phyloP scores from a whole-genome alignment of 2,113 vertebrate genomes.

The Nothoprocta perdicaria region DNA sequence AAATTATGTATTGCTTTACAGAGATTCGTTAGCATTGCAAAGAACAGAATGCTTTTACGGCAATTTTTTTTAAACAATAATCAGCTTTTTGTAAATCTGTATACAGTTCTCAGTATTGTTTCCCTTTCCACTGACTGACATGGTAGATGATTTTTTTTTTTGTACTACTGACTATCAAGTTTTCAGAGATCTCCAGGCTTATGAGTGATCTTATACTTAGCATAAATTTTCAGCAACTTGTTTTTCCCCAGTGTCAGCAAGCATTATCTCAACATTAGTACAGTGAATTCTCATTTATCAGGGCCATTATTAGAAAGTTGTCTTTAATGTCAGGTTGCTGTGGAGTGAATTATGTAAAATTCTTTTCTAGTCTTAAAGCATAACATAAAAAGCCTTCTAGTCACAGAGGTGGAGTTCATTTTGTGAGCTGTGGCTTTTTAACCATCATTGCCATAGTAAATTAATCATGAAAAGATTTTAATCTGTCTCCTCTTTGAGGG shows the following conservation, averaged over 20 bases:
- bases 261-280: not conserved
- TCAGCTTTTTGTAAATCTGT: constrained; percentile 15
- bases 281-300: not conserved
- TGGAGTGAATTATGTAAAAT: not conserved
- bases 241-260: not conserved
- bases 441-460: not conserved
- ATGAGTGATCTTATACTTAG: not conserved
- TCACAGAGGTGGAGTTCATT: not conserved
- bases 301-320: not conserved
- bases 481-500: not conserved
- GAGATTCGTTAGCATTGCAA: not conserved
- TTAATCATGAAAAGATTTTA: not conserved
- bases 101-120: constrained; percentile 2
- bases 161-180: constrained; percentile 21
- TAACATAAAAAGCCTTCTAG: not conserved
- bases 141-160: not conserved
- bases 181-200: not conserved
- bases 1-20: constrained; percentile 21
- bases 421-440: not conserved
- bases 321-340: not conserved
- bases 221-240: constrained; percentile 1
- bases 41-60: not conserved
- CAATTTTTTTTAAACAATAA: not conserved
- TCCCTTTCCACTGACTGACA: not conserved
- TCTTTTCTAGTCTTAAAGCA: not conserved